Evolutionary conservation across 2,113 vertebrate species (phyloP), one percentile per base, ranked within the genome.

Genomic region (Bubalus kerabau): DNA sequence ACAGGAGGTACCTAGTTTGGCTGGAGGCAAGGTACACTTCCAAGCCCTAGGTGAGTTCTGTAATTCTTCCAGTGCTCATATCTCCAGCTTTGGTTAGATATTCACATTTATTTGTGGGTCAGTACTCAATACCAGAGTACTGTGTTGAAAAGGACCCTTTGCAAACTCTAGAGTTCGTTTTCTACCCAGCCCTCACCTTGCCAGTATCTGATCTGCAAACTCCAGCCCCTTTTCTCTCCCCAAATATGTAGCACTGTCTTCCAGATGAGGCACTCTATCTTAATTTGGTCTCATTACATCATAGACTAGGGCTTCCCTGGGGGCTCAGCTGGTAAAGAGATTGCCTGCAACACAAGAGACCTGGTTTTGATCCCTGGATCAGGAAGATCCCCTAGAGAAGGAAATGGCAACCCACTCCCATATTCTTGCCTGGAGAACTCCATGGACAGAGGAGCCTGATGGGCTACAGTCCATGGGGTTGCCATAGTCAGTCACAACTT

Each of bases 151-250:
- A 32, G 23, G 8, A 43, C 4, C 24, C 14, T 54, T 36, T 86
- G 13, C 5, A 36, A 67, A 4, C 28, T 78, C 46, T 62, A 2
- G 28, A 82, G 14, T 24, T 71, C 23, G 13, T 48, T n/a, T 82
- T 50, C 43, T 24, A 6, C 16, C 46, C 5, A 64, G 13, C 14
- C 78, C 28, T 91, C 19, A 59, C 46, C 21, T 43, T 7, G 26
- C 17, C 28, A 46, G 26, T 36, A 43, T 28, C 26, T 67, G 15
- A 14, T 3, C 28, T 76, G 32, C 46, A 62, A 74, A 5, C 8
- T 43, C 15, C 23, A 40, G 1, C 2, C 4, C 8, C 6, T 28
- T 50, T 36, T 24, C 0, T 12, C 9, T 36, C 28, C 28, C 48
- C 36, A 52, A 19, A 89, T 9, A n/a, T 32, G 19, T 16, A 89